phyloP scores from a whole-genome alignment of 2,888 invertebrate species.

The Drosophila acutilabella region DNA sequence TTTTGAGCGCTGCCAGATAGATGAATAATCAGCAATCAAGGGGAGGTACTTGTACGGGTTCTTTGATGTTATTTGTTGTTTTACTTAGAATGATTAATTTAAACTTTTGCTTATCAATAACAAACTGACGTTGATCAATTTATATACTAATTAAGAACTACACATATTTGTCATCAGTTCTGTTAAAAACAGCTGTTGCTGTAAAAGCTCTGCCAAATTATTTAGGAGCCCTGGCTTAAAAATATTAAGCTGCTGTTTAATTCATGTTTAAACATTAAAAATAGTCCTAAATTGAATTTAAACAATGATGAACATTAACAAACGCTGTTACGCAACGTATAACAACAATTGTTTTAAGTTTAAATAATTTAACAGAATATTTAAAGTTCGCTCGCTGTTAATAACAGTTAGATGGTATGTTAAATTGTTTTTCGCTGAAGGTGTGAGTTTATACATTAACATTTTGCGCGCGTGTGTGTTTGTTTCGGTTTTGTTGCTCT shows the following conservation, averaged over 20 bases:
- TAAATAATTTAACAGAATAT: too few species aligned
- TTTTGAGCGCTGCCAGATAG: background rate
- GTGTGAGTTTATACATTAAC: background rate
- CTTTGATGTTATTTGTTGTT: background rate
- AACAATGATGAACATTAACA: too few species aligned
- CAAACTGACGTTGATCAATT: background rate
- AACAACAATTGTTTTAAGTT: too few species aligned
- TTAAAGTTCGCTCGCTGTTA: background rate
- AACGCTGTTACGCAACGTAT: too few species aligned
- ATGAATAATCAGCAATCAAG: background rate
- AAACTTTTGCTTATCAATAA: background rate
- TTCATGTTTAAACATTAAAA: background rate
- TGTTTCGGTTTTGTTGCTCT: constrained; percentile 22
- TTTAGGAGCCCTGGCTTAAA: background rate
- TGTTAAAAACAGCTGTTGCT: background rate
- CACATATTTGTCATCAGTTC: background rate
- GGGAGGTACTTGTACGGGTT: background rate
- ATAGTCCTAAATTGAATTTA: too few species aligned
- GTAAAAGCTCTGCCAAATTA: background rate
- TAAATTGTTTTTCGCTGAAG: background rate
- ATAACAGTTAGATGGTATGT: constrained; percentile 10
- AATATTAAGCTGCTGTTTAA: background rate
- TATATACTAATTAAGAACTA: background rate
- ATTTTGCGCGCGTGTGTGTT: constrained; percentile 4
- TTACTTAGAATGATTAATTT: background rate